phyloP scores from a whole-genome alignment of 2,113 vertebrate genomes.

The Stigmatopora nigra region DNA sequence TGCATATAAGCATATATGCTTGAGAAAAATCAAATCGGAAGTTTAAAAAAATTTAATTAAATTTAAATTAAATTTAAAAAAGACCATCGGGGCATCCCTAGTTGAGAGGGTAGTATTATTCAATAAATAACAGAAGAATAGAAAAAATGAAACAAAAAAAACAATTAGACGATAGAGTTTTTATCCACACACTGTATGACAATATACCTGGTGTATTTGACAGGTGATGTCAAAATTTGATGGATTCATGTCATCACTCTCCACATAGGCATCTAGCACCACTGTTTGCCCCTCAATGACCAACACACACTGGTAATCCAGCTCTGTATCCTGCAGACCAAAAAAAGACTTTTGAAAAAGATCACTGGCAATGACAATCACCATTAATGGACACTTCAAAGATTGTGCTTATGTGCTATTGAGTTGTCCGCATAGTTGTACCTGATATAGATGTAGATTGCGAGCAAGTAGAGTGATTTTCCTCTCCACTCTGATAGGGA shows the following conservation, averaged over 20 bases:
- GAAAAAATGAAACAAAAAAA: no score
- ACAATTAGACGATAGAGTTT: no score
- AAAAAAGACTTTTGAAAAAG: not conserved
- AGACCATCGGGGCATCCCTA: no score
- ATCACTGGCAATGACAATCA: not conserved
- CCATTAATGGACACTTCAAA: not conserved
- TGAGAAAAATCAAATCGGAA: no score
- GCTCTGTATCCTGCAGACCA: constrained; percentile 73
- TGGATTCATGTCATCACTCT: constrained; percentile 72
- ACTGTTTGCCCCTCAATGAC: constrained; percentile 84
- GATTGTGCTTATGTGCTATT: not conserved
- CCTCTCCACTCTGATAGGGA: constrained; percentile 78
- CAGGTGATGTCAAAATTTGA: constrained; percentile 81
- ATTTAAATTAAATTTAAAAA: no score
- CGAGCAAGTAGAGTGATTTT: constrained; percentile 82
- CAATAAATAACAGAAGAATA: no score
- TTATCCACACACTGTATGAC: not conserved
- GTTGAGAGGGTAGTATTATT: no score
- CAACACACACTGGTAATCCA: constrained; percentile 85
- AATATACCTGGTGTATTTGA: constrained; percentile 78
- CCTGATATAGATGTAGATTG: constrained; percentile 89
- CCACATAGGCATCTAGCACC: constrained; percentile 80
- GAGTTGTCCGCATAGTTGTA: constrained; percentile 40
- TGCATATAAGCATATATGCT: no score
- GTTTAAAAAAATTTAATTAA: no score